phyloP scores from a whole-genome alignment of 2,888 invertebrate genomes.

The Thecocarcelia acutangulata region DNA sequence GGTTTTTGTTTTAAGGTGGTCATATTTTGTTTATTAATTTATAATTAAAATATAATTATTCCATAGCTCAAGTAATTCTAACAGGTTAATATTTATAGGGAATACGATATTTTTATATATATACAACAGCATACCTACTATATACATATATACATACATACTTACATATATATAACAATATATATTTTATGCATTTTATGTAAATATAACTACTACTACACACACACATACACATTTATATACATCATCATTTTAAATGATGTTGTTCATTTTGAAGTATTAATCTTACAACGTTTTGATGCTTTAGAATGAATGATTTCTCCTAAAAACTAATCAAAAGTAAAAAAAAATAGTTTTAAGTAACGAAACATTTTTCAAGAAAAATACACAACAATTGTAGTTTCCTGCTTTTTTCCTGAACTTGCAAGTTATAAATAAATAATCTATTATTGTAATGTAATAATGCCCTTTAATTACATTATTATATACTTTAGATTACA shows the following conservation, averaged over 20 bases:
- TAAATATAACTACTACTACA: slow-evolving; percentile 59
- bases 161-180: slow-evolving; percentile 25
- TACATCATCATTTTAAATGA: slow-evolving; percentile 39
- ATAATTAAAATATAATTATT: slow-evolving; percentile 56
- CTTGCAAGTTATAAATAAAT: slow-evolving; percentile 40
- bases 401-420: slow-evolving; percentile 57
- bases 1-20: slow-evolving; percentile 14
- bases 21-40: slow-evolving; percentile 51
- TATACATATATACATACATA: slow-evolving; percentile 44
- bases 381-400: slow-evolving; percentile 34
- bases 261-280: slow-evolving; percentile 30
- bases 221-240: slow-evolving; percentile 17
- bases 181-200: slow-evolving; percentile 66
- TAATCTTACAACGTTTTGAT: slow-evolving; percentile 15
- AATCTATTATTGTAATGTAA: slow-evolving; percentile 42
- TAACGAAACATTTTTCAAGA: slow-evolving; percentile 18
- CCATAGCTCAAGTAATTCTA: slow-evolving; percentile 69
- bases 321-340: slow-evolving; percentile 48
- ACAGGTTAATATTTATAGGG: slow-evolving; percentile 65
- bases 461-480: slow-evolving; percentile 57
- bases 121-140: slow-evolving; percentile 47
- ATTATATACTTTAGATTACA: slow-evolving; percentile 47
- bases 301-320: slow-evolving; percentile 40
- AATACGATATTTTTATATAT: slow-evolving; percentile 68
- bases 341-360: slow-evolving; percentile 17